Evolutionary conservation across 2,113 vertebrate genomes (phyloP).

Genomic region (Gulo gulo): DNA sequence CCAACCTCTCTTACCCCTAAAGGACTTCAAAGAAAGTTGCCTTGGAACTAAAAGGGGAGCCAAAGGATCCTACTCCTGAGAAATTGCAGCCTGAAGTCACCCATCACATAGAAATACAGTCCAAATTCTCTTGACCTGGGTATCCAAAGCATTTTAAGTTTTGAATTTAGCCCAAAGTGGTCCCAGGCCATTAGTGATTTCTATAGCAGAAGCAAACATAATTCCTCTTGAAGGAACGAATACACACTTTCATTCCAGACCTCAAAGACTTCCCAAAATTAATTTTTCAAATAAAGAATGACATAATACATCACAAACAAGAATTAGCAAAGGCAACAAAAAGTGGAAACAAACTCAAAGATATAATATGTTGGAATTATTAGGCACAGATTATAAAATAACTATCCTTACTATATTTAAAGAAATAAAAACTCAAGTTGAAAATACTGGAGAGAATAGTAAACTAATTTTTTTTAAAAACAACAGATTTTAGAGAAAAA

Average conservation of each 20-base stretch:
- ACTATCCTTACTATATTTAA: neutral
- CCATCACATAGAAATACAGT: neutral
- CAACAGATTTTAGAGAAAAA: neutral
- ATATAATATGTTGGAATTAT: neutral
- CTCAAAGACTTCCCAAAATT: neutral
- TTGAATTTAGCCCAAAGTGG: neutral
- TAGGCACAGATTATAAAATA: neutral
- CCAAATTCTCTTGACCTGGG: neutral
- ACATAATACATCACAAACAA: neutral
- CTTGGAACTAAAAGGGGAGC: neutral
- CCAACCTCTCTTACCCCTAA: neutral
- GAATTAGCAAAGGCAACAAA: conserved; percentile 12
- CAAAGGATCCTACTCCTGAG: neutral
- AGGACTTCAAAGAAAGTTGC: neutral
- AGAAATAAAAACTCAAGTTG: neutral
- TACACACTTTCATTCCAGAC: neutral
- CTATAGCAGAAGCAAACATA: neutral
- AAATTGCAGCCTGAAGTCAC: neutral
- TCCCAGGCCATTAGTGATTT: neutral
- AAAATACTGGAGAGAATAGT: conserved; percentile 14
- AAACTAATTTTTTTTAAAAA: neutral
- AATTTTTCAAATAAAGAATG: conserved; percentile 29
- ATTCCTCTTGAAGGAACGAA: neutral
- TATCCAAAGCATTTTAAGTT: neutral
- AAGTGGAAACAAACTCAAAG: neutral